Evolutionary conservation across 2,888 invertebrate genomes (phyloP).

Genomic region (Parnassius smintheus): DNA sequence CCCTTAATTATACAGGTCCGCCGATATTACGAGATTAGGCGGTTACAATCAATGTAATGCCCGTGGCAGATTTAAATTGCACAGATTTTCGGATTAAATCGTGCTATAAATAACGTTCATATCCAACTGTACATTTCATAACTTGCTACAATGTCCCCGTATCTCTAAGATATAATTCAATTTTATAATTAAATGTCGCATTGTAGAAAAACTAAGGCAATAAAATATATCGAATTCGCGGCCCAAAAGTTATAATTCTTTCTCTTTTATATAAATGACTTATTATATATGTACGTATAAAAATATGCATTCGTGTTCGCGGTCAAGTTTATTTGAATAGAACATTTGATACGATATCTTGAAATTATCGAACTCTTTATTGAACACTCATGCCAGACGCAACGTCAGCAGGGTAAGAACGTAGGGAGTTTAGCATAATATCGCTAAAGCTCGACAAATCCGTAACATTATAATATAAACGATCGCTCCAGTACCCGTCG

Average conservation of each 20-base stretch:
- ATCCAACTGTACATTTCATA: slow-evolving; percentile 19
- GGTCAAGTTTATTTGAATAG: slow-evolving; percentile 44
- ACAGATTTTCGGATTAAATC: slow-evolving; percentile 45
- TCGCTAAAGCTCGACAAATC: slow-evolving; percentile 63
- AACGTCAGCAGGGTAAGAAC: slow-evolving; percentile 57
- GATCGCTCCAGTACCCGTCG: slow-evolving; percentile 54
- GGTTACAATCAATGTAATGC: slow-evolving; percentile 68
- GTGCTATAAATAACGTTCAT: slow-evolving; percentile 40
- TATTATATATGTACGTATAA: too few relatives aligned
- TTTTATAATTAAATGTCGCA: slow-evolving; percentile 11
- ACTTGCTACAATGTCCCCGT: slow-evolving; percentile 5
- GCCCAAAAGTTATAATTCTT: slow-evolving; percentile 6
- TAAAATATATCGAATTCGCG: slow-evolving; percentile 8
- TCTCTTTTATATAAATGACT: neutral
- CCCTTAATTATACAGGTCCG: slow-evolving; percentile 75
- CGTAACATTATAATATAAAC: slow-evolving; percentile 56
- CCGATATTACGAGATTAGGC: slow-evolving; percentile 68
- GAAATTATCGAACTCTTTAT: slow-evolving; percentile 67
- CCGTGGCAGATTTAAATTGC: slow-evolving; percentile 56
- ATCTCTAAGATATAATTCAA: slow-evolving; percentile 20
- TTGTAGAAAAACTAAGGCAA: slow-evolving; percentile 14
- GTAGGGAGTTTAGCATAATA: slow-evolving; percentile 71
- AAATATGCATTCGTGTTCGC: too few relatives aligned
- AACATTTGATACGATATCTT: slow-evolving; percentile 60
- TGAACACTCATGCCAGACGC: slow-evolving; percentile 58